Evolutionary conservation across 2,113 vertebrate species (phyloP).

Genomic region (Protomyctophum bolini): DNA sequence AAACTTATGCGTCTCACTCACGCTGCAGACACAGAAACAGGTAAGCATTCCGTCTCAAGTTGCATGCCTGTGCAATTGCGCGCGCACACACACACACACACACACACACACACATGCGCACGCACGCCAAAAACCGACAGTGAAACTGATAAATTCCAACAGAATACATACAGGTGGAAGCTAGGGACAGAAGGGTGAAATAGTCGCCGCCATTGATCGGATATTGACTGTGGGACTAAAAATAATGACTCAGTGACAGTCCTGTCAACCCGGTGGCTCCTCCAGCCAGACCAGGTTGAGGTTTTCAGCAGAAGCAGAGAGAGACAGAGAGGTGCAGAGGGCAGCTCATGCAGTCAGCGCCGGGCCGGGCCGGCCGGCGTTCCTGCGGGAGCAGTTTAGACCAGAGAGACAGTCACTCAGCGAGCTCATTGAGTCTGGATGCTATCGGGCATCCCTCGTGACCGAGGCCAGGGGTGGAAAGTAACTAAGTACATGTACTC

Average conservation of each 20-base stretch:
- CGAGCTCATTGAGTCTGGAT: slow-evolving; percentile 42
- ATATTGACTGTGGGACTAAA: slow-evolving; percentile 16
- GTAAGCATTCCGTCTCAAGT: too few species aligned
- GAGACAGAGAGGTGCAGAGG: not conserved
- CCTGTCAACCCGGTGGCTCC: not conserved
- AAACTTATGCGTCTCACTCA: too few species aligned
- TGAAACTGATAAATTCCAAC: not conserved
- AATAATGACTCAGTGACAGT: slow-evolving; percentile 2
- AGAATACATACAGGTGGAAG: slow-evolving; percentile 13
- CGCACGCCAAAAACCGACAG: slow-evolving; percentile 9
- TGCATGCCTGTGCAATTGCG: not conserved
- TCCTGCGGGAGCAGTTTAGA: too few species aligned
- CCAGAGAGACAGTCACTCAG: slow-evolving; percentile 6
- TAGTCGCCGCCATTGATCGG: slow-evolving; percentile 7
- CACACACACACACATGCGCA: not conserved
- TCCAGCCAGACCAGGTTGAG: not conserved
- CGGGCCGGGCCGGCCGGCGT: too few species aligned
- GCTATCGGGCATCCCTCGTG: slow-evolving; percentile 13
- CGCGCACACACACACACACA: slow-evolving; percentile 16
- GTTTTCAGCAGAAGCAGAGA: not conserved
- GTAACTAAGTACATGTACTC: too few species aligned
- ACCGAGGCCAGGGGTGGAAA: slow-evolving; percentile 11
- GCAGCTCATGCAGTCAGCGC: not conserved
- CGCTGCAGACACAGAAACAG: too few species aligned
- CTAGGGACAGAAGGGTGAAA: not conserved